A percentile compares a stretch with the other conserved stretches of the same genome.
Evolutionary conservation across 2,113 vertebrate genomes (phyloP).

Genomic region (Oxyura jamaicensis): DNA sequence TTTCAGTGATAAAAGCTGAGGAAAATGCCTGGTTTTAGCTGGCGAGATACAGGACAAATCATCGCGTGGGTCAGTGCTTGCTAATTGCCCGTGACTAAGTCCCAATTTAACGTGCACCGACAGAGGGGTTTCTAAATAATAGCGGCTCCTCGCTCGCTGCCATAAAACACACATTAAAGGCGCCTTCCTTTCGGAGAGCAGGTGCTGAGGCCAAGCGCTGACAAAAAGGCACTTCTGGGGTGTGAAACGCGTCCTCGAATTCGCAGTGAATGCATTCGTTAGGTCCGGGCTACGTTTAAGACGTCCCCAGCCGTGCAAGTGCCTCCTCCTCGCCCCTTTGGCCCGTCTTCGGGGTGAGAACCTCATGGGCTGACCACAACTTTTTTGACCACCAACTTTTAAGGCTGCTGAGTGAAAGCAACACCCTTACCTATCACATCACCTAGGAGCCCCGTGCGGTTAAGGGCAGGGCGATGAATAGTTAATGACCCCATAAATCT

Average conservation of each 20-base stretch:
- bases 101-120: conserved; percentile 30
- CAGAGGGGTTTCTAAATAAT: conserved; percentile 56
- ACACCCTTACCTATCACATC: not conserved
- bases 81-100: conserved; percentile 66
- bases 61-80: conserved; percentile 33
- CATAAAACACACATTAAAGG: conserved; percentile 64
- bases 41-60: conserved; percentile 37
- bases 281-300: not conserved
- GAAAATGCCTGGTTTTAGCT: not conserved
- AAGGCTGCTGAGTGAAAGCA: not conserved
- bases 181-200: not conserved
- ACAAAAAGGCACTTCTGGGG: conserved; percentile 23
- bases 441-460: not conserved
- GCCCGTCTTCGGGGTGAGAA: not conserved
- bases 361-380: not conserved
- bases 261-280: conserved; percentile 12
- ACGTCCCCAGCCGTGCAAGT: rapidly evolving
- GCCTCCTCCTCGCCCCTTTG: not conserved
- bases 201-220: not conserved
- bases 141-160: not conserved
- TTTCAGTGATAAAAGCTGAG: not conserved
- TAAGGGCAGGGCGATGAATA: conserved; percentile 32
- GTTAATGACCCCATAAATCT: conserved; percentile 43
- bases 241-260: conserved; percentile 25
- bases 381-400: no score